Base-by-base conservation (phyloP, 2,888 invertebrate species). In the Stenodema calcarata region DNA sequence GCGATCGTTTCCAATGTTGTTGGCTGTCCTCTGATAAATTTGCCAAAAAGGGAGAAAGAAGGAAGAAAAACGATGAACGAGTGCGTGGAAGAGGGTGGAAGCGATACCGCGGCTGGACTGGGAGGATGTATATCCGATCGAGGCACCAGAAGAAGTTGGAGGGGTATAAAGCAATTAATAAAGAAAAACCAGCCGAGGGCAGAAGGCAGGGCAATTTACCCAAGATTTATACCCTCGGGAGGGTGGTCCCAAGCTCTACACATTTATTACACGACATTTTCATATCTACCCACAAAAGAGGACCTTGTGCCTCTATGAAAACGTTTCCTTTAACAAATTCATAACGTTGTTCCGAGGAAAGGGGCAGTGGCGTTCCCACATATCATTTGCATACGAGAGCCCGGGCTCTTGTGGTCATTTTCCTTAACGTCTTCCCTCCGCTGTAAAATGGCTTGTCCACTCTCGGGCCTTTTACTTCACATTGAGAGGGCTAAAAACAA, bases 181-280 rank as follows among this genome's bases (percentile, higher is more conserved):
- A 84, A 75, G 70, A 84, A 84, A 84, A 73, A 41, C 30, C 84
- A 73, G 84, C 73, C 28, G 84, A 84, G 84, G 84, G 84, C 73
- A 42, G 84, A 75, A 75, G 84, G 47, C 28, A 73, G 84, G 75
- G 73, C 70, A 84, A 73, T 84, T 84, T 84, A 18, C 84, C 73
- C 73, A 73, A 84, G 84, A 84, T 84, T 84, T 84, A 84, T 84
- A 47, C 84, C 84, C 62, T 44, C 41, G 82, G 62, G 70, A 82
- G 62, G 35, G 82, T 82, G 62, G 42, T 41, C 70, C 62, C 47
- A n/a, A 35, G 41, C 84, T 44, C 42, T 42, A 18, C 84, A 84
- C 84, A 84, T 84, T 84, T 84, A 84, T 84, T 84, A 84, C 73
- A 73, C 84, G 84, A 84, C 84, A 84, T 84, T 84, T 84, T 84